A percentile compares a stretch with the other conserved stretches of the same genome.
phyloP scores from a whole-genome alignment of 2,888 invertebrate genomes.

The Pilophorus perplexus region DNA sequence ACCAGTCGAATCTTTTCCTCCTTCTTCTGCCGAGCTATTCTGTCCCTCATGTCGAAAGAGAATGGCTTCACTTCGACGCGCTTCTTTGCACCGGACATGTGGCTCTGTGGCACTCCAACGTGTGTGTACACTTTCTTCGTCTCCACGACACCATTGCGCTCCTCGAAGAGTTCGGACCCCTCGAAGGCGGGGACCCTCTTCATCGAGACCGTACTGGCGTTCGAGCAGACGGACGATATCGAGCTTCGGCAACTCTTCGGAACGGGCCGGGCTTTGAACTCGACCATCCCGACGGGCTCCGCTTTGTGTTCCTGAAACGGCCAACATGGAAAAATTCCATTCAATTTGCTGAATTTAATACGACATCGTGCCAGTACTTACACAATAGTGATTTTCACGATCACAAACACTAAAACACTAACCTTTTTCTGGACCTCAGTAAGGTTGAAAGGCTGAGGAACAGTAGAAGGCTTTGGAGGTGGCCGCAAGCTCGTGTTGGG shows the following conservation, averaged over 20 bases:
- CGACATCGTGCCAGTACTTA: no score
- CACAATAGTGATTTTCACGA: no score
- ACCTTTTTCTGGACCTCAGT: conserved; percentile 6
- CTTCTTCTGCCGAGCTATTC: not conserved
- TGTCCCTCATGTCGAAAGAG: conserved; percentile 11
- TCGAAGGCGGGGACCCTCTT: not conserved
- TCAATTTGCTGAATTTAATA: no score
- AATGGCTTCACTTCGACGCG: not conserved
- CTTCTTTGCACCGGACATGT: not conserved
- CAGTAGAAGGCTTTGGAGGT: not conserved
- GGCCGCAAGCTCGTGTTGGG: not conserved
- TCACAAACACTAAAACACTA: no score
- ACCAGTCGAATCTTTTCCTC: conserved; percentile 7
- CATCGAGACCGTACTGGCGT: not conserved
- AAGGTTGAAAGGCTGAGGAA: conserved; percentile 6
- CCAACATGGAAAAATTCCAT: no score
- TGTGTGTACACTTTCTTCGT: not conserved
- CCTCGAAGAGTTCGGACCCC: not conserved
- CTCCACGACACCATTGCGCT: not conserved
- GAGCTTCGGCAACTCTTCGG: conserved; percentile 17
- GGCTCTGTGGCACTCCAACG: not conserved
- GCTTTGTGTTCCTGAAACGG: no score
- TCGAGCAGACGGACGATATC: not conserved
- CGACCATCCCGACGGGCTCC: not conserved
- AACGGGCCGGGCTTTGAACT: conserved; percentile 21